Conservation (phyloP, 2,888 invertebrate species). For the Apodemia mormo region DNA sequence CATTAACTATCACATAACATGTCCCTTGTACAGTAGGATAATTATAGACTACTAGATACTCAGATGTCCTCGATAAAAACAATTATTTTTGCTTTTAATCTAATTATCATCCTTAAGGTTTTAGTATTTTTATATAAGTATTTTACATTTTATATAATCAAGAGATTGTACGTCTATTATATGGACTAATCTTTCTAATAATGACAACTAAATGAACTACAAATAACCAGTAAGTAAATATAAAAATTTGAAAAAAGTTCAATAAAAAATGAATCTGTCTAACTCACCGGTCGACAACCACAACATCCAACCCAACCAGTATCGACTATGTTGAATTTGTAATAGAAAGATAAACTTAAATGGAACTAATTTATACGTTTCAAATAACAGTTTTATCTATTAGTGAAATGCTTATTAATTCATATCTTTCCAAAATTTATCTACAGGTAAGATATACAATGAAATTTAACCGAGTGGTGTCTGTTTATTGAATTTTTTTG, state of each 20-base stretch:
- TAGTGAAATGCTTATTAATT: constrained; percentile 6
- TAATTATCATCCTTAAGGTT: background rate
- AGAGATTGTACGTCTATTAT: background rate
- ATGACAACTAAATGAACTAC: background rate
- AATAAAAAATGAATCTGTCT: background rate
- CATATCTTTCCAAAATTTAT: constrained; percentile 2
- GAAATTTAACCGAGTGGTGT: too few relatives aligned
- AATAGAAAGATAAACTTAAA: constrained; percentile 13
- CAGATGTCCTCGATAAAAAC: background rate
- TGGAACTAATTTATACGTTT: constrained; percentile 16
- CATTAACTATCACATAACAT: constrained; percentile 22
- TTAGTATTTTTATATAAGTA: too few relatives aligned
- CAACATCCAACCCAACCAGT: constrained; percentile 6
- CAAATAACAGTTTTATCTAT: constrained; percentile 17
- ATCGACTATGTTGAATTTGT: constrained; percentile 16
- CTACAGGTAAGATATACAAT: background rate
- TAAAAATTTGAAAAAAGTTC: background rate
- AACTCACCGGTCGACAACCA: constrained; percentile 10
- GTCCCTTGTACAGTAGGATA: constrained; percentile 24
- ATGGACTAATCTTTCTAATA: background rate
- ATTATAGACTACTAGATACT: constrained; percentile 20
- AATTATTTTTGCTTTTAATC: background rate
- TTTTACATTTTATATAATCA: too few relatives aligned
- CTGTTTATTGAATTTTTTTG: too few relatives aligned
- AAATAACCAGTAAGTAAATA: background rate